Conservation (phyloP, 2,888 invertebrate species). For the Leucophenga montana region DNA sequence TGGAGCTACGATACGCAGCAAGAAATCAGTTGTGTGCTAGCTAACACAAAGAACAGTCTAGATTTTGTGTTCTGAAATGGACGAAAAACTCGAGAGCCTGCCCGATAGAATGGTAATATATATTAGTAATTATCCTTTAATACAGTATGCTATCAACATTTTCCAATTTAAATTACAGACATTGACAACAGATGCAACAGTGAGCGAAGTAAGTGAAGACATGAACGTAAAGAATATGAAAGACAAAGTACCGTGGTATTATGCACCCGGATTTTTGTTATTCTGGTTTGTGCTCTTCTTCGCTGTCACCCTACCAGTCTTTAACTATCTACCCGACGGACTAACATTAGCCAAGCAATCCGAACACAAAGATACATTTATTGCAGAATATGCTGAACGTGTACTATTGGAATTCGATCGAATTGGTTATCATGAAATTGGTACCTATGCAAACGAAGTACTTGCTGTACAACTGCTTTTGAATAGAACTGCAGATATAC, state of each 20-base stretch:
- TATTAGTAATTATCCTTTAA: too few relatives aligned
- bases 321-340: slow-evolving; percentile 57
- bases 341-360: slow-evolving; percentile 53
- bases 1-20: neutral
- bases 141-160: too few relatives aligned
- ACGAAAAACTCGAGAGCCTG: too few relatives aligned
- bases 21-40: neutral
- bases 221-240: slow-evolving; percentile 35
- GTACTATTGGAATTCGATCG: slow-evolving; percentile 77
- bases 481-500: slow-evolving; percentile 57
- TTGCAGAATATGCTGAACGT: slow-evolving; percentile 79
- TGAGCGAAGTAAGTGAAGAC: too few relatives aligned
- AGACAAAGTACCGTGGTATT: slow-evolving; percentile 57
- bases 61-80: too few relatives aligned
- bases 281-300: slow-evolving; percentile 64
- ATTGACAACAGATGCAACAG: too few relatives aligned
- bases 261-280: slow-evolving; percentile 57
- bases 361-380: slow-evolving; percentile 74
- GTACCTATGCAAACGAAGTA: slow-evolving; percentile 83
- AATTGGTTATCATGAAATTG: slow-evolving; percentile 81
- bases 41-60: too few relatives aligned
- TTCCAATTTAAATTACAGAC: too few relatives aligned
- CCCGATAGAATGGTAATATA: too few relatives aligned
- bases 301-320: slow-evolving; percentile 56
- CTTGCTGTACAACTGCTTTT: slow-evolving; percentile 75